Evolutionary conservation across 2,797 vertebrate species (phyloP), one percentile per base, ranked within the genome.

Genomic region (Rachycentron canadum): DNA sequence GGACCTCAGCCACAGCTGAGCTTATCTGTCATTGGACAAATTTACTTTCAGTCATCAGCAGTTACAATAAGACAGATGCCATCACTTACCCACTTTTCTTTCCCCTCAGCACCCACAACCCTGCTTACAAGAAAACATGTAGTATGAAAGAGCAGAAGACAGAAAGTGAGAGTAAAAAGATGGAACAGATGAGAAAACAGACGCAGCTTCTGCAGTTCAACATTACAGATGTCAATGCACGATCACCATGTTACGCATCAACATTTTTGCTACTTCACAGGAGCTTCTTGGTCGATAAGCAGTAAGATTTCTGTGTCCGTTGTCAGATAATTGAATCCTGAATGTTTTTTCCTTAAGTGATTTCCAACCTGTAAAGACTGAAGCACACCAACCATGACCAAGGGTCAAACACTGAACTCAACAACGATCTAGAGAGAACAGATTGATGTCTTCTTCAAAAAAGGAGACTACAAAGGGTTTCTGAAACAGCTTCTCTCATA

Each of bases 11-110:
- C 83, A 99, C 89, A 23, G 87, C 87, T 43, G 82, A 88, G 58
- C 87, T 96, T 86, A 99, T 96, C 98, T 99, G 94, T 73, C 41
- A 85, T 76, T 34, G 57, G 40, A 91, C 45, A 92, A 49, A 88
- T 52, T 66, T 1, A 26, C 3, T 17, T 41, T 77, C 26, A 60
- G 32, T 83, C 57, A 70, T 8, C 17, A 56, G 21, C 47, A 57
- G 10, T 47, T 64, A 6, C 8, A 2, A 14, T 12, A 3, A 19
- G 26, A 14, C 11, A 45, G 36, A 73, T n/a, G 0, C 30, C 7
- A 56, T 32, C 62, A 57, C 9, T 21, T n/a, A 3, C 3, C n/a
- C 38, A 13, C 7, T 69, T 5, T 41, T 50, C 32, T 58, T 7
- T 2, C 45, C 13, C 14, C 40, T 60, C n/a, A 32, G 7, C 11